A percentile compares a stretch with the other conserved stretches of the same genome.
Evolutionary conservation across 1,140 invertebrate species (phyloP).

Genomic region (Neelides sp.): DNA sequence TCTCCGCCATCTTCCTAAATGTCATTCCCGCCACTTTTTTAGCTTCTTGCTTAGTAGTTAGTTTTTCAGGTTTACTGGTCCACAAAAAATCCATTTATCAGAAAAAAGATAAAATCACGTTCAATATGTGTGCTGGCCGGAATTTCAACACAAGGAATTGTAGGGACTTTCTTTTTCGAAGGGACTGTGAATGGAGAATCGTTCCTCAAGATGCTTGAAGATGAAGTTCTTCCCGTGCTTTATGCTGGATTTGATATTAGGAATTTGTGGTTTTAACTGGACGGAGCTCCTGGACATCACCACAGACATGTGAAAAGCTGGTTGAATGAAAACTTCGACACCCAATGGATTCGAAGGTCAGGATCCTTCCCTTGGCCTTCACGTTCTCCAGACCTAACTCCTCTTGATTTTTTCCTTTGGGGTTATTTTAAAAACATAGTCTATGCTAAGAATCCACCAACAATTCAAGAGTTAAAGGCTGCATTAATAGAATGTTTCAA

Average conservation of each 20-base stretch:
- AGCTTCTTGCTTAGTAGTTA: too few species aligned
- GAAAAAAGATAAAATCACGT: too few species aligned
- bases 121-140: too few species aligned
- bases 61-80: too few species aligned
- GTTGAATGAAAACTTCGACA: slow-evolving; percentile 34
- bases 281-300: slow-evolving; percentile 36
- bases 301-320: slow-evolving; percentile 30
- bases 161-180: slow-evolving; percentile 33
- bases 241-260: not conserved
- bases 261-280: slow-evolving; percentile 34
- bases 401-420: slow-evolving; percentile 38
- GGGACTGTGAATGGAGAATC: slow-evolving; percentile 28
- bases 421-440: slow-evolving; percentile 35
- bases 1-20: too few species aligned
- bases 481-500: not conserved
- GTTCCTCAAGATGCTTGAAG: slow-evolving; percentile 29
- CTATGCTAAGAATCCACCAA: slow-evolving; percentile 12
- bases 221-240: slow-evolving; percentile 10
- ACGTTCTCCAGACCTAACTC: slow-evolving; percentile 36
- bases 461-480: not conserved
- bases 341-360: slow-evolving; percentile 36
- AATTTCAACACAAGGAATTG: too few species aligned
- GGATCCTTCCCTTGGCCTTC: slow-evolving; percentile 37
- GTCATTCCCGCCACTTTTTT: too few species aligned
- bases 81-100: too few species aligned